Conservation (phyloP, 2,113 vertebrate genomes). For the Scophthalmus maximus region DNA sequence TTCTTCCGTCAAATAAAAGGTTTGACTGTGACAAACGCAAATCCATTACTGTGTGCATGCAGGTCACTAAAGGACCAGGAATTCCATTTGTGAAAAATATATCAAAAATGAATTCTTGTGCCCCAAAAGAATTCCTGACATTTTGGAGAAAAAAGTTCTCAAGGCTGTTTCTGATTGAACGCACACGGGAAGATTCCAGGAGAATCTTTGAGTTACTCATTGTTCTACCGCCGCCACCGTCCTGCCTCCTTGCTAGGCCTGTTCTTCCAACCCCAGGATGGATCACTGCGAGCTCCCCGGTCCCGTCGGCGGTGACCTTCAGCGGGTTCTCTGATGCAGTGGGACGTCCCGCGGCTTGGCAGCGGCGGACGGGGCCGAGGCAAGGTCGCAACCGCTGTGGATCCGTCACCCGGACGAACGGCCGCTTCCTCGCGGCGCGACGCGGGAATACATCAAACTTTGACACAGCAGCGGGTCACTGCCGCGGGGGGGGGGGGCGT, state of each 20-base stretch:
- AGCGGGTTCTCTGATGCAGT: constrained; percentile 65
- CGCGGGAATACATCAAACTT: constrained; percentile 71
- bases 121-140: constrained; percentile 28
- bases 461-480: constrained; percentile 58
- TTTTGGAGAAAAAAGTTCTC: constrained; percentile 11
- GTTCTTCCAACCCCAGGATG: constrained; percentile 59
- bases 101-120: constrained; percentile 25
- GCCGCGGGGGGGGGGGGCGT: constrained; percentile 62
- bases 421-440: constrained; percentile 48
- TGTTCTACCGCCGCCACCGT: not conserved
- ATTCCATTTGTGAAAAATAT: constrained; percentile 12
- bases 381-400: constrained; percentile 69
- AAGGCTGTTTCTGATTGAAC: constrained; percentile 46
- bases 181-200: constrained; percentile 4
- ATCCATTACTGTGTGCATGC: not conserved
- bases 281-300: constrained; percentile 55
- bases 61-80: constrained; percentile 9
- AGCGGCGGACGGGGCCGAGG: constrained; percentile 55
- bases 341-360: constrained; percentile 58
- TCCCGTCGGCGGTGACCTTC: constrained; percentile 77
- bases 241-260: constrained; percentile 47
- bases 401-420: constrained; percentile 80
- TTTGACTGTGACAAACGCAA: constrained; percentile 15
- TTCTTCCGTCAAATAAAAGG: constrained; percentile 16
- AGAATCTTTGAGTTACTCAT: constrained; percentile 33